Base-by-base conservation (phyloP, 2,113 vertebrate species). In the Pseudorasbora parva region DNA sequence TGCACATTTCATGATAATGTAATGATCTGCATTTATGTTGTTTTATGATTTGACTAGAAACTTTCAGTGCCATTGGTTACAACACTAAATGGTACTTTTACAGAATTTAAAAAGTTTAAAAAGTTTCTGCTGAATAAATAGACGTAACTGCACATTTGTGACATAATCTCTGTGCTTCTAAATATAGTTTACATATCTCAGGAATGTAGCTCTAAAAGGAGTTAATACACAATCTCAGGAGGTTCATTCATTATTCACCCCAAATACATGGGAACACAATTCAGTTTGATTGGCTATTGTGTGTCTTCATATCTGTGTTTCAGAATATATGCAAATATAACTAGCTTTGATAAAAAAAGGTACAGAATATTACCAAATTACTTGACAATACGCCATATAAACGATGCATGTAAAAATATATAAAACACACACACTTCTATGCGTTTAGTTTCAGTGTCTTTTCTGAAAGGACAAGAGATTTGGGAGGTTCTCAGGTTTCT, bases 271-370 rank as follows among this genome's bases (percentile, higher is more conserved):
- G 59, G 10, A 66, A 64, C 25, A 66, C 77, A 49, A 43, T 64
- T 64, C 23, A 62, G 0, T 64, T 14, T 66, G 57, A 45, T 12
- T 79, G 8, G 23, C 49, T 11, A 27, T 8, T 62, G 23, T 30
- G 43, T 66, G 21, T 66, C 30, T 30, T 79, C 59, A 27, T 78
- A 62, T 23, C 15, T 23, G 15, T 78, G 4, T 43, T 51, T 74
- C 23, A 47, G 71, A 73, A 74, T 74, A 78, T 78, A 45, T 47
- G 23, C 41, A 25, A 27, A 78, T 41, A 77, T 77, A 78, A 30
- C 23, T 30, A 79, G 77, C 2, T 30, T 27, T 62, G 33, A 43
- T 62, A 21, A 69, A 37, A 30, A 73, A 62, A 62, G 45, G 14
- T 19, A 14, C 30, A 4, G 51, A 23, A 45, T 21, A 27, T 45